Conservation (phyloP, 2,113 vertebrate species). For the Rhabdornis inornatus region DNA sequence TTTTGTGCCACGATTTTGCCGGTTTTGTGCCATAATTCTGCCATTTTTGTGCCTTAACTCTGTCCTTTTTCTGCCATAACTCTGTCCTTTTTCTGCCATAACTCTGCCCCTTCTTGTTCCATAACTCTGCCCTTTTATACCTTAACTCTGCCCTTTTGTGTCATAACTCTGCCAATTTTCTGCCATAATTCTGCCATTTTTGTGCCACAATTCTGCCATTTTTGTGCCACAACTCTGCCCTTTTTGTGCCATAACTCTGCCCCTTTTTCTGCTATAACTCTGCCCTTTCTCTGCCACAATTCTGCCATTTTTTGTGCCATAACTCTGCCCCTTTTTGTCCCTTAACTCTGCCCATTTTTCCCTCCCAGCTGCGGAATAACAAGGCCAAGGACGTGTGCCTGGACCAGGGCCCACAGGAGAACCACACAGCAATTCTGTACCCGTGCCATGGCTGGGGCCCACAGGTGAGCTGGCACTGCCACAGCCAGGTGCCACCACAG, state of each 20-base stretch:
- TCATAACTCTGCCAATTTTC: neutral
- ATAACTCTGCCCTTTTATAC: neutral
- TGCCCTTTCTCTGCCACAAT: neutral
- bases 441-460: slow-evolving; percentile 94
- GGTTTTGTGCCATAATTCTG: neutral
- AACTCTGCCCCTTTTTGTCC: neutral
- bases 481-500: neutral
- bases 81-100: too few species aligned
- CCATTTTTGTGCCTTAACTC: too few species aligned
- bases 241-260: neutral
- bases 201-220: neutral
- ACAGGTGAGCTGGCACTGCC: slow-evolving; percentile 78
- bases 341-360: slow-evolving; percentile 20
- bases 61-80: rapidly evolving
- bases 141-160: rapidly evolving
- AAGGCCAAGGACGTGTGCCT: slow-evolving; percentile 91
- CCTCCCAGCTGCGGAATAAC: slow-evolving; percentile 87
- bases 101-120: too few species aligned
- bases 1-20: neutral
- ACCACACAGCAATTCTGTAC: slow-evolving; percentile 93
- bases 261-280: rapidly evolving
- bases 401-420: slow-evolving; percentile 92
- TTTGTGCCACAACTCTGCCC: neutral
- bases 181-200: neutral
- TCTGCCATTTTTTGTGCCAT: neutral